Base-by-base conservation (phyloP, 1,140 invertebrate genomes). In the Solenopsis fugax region DNA sequence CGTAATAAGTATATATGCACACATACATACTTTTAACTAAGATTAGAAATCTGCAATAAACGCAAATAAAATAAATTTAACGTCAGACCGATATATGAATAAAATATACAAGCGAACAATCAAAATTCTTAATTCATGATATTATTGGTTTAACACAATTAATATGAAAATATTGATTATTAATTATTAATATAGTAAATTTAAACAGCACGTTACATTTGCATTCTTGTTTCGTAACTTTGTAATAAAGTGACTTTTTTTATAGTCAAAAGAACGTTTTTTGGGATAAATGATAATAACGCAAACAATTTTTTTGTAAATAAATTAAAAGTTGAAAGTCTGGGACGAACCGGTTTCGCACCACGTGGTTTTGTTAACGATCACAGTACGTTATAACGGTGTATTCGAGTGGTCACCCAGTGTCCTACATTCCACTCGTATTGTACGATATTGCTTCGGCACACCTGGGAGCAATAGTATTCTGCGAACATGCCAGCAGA, bases 311-410 rank as follows among this genome's bases (percentile, higher is more conserved):
- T 56, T 56, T 41, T 41, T 56, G 37, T 80, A 69, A 67, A 80
- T 80, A 80, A 80, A 80, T 9, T 69, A n/a, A 69, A 89, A 85
- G 85, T 90, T 75, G 89, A 89, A 85, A 89, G 77, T 72, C 65
- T 56, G 21, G 45, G 34, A 73, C 71, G 16, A 6, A 78, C 54
- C 48, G 64, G 75, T 88, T 54, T n/a, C 16, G 29, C 21, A 67
- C 37, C 88, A 89, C 85, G 80, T 90, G 88, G 56, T 85, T 58
- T 85, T 75, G 85, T 76, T 77, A 56, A 37, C 58, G 54, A 72
- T 80, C 89, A 92, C 94, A 93, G 87, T 90, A 92, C 91, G 89
- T 93, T 92, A 93, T 95, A 95, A 95, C 95, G 95, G 94, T 95
- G 88, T 90, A 93, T 94, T 95, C 91, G 91, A 93, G 93, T 95